Evolutionary conservation across 2,113 vertebrate species (phyloP).

Genomic region (Chaetodon auriga): DNA sequence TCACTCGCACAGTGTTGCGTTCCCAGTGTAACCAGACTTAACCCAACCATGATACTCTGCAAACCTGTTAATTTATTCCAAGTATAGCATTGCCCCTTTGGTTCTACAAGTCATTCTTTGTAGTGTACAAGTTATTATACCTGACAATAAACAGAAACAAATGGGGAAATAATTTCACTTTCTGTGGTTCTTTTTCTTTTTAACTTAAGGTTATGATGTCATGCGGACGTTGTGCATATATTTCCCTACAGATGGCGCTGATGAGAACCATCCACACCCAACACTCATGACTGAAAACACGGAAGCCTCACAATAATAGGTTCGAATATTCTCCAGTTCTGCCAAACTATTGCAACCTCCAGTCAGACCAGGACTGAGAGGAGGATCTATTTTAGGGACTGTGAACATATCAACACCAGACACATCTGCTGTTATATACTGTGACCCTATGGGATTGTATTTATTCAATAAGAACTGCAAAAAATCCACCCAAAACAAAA

Average conservation of each 20-base stretch:
- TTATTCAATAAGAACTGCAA: neutral
- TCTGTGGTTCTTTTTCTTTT: constrained; percentile 8
- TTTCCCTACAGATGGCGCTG: constrained; percentile 42
- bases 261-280: neutral
- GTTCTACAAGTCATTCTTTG: constrained; percentile 82
- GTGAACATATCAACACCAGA: neutral
- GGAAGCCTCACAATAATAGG: neutral
- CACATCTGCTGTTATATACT: neutral
- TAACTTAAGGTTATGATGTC: neutral
- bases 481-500: no score
- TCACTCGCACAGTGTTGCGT: constrained; percentile 72
- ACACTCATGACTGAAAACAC: neutral
- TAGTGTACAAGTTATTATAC: constrained; percentile 85
- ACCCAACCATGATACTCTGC: constrained; percentile 62
- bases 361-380: neutral
- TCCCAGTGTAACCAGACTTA: constrained; percentile 64
- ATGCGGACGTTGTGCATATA: neutral
- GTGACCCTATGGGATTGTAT: neutral
- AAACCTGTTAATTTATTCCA: constrained; percentile 65
- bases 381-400: neutral
- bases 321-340: constrained; percentile 19
- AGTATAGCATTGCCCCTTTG: constrained; percentile 74
- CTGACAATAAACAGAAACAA: constrained; percentile 86
- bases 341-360: no score
- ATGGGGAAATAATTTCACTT: constrained; percentile 53